Evolutionary conservation across 2,797 vertebrate species (phyloP), one percentile per base, ranked within the genome.

Genomic region (Aldrovandia affinis): DNA sequence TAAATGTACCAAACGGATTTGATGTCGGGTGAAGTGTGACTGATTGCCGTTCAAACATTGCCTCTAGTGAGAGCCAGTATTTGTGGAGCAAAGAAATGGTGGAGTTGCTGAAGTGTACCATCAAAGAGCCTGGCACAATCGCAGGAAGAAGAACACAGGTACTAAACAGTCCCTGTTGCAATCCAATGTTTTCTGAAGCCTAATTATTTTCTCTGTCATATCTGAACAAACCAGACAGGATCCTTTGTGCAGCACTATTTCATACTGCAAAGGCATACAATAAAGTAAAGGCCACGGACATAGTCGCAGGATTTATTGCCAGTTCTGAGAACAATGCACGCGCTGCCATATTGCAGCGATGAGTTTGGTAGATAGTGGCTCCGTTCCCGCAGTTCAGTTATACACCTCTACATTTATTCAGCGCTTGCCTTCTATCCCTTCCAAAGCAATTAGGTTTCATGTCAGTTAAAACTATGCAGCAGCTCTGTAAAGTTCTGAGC

Each of bases 201-300:
- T 77, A 77, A 77, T 77, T 77, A 77, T 44, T 47, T 77, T 77
- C 73, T 77, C 36, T 77, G 47, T 77, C 73, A 77, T 77, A 77
- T 77, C 73, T 44, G 39, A 77, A 47, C 73, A 47, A 77, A 42
- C 42, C 73, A 77, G 39, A 77, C 44, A 70, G 30, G 9, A 15
- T 25, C 73, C 73, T 33, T 77, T 77, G 55, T 44, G 15, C 47
- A n/a, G 22, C 15, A 57, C 8, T 77, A n/a, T 47, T 77, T 77
- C 73, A 77, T 77, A 47, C 39, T 47, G 42, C 25, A n/a, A 47
- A 39, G 68, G 68, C 68, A 73, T 73, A 73, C 68, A 44, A n/a
- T 8, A 77, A 77, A 77, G 47, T 44, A 47, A 77, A 47, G 42
- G 39, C 33, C 22, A n/a, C 18, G 8, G 73, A 77, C 55, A 47